Conservation (phyloP, 1,140 invertebrate species). For the Cepaea nemoralis region DNA sequence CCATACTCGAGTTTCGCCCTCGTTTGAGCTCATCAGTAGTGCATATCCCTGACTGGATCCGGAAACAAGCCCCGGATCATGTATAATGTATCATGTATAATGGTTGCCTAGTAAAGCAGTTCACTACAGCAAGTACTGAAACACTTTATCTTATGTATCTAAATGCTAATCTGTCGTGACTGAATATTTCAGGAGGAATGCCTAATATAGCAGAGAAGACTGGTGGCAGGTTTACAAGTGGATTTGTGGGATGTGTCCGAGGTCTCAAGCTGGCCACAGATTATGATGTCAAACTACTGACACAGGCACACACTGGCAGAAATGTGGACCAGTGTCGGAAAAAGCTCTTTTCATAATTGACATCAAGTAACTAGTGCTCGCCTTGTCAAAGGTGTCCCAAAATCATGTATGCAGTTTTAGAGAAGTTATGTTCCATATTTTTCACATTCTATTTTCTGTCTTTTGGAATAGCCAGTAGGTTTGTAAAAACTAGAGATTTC, state of each 20-base stretch:
- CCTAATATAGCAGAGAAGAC: constrained; percentile 80
- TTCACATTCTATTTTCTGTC: too few relatives aligned
- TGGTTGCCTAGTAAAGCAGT: too few relatives aligned
- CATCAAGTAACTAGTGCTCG: background rate
- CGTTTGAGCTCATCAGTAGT: too few relatives aligned
- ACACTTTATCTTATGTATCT: too few relatives aligned
- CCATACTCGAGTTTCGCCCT: too few relatives aligned
- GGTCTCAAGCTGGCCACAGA: constrained; percentile 84
- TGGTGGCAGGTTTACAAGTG: constrained; percentile 79
- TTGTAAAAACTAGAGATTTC: background rate
- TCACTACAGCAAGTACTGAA: too few relatives aligned
- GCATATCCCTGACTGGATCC: too few relatives aligned
- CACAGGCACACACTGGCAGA: constrained; percentile 75
- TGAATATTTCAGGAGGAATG: constrained; percentile 78
- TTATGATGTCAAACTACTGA: constrained; percentile 78
- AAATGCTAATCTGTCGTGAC: too few relatives aligned
- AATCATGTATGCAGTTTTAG: background rate
- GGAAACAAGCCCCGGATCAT: too few relatives aligned
- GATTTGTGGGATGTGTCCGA: constrained; percentile 84
- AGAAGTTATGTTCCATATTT: too few relatives aligned
- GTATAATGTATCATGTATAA: too few relatives aligned
- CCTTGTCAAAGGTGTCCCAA: background rate
- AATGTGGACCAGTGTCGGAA: constrained; percentile 58
- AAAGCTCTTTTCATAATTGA: background rate
- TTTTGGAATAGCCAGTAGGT: background rate